Conservation (phyloP, 2,797 vertebrate species). For the Ctenosaura bakeri region DNA sequence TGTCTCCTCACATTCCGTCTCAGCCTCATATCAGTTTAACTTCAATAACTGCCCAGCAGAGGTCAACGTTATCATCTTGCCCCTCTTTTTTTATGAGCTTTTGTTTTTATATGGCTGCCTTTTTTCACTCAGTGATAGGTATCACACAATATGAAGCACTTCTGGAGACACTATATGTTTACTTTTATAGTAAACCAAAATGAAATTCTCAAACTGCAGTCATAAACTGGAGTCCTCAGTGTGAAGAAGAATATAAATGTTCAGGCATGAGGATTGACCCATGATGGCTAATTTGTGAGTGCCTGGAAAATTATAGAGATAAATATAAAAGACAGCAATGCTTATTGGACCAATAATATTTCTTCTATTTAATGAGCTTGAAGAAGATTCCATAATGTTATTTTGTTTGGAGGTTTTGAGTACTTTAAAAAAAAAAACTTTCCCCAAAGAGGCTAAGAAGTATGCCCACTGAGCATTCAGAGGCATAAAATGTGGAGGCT, state of each 20-base stretch:
- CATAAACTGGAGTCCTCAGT: background rate
- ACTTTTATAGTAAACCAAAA: conserved; percentile 26
- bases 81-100: conserved; percentile 8
- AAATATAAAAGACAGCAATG: background rate
- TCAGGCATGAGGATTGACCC: background rate
- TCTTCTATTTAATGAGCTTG: background rate
- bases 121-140: background rate
- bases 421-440: too few species aligned
- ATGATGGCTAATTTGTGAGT: background rate
- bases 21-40: conserved; percentile 8
- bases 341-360: background rate
- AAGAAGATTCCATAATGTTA: background rate
- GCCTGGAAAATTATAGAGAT: background rate
- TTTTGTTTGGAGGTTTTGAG: too few species aligned
- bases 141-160: background rate
- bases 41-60: conserved; percentile 3
- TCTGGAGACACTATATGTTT: background rate
- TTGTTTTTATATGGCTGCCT: background rate
- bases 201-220: conserved; percentile 17
- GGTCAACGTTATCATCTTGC: background rate
- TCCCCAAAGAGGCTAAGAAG: too few species aligned
- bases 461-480: too few species aligned
- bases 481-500: too few species aligned
- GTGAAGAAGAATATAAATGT: background rate
- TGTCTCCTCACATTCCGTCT: background rate